Conservation (phyloP, 2,113 vertebrate genomes). For the Piprites chloris region DNA sequence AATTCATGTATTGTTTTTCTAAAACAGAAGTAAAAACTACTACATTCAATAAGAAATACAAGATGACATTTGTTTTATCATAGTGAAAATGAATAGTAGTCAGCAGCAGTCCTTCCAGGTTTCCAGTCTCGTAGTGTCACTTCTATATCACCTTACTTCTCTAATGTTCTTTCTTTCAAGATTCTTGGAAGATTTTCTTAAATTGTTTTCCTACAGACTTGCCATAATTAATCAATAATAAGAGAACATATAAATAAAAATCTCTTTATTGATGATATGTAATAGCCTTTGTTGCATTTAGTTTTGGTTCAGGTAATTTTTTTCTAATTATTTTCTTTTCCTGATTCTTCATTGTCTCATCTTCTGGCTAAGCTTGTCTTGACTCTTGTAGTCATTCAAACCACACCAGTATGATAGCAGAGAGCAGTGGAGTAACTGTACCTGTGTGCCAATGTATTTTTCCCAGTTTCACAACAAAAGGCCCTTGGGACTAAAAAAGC, state of each 20-base stretch:
- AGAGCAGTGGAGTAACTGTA: not conserved
- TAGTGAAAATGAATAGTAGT: not conserved
- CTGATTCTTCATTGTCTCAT: not conserved
- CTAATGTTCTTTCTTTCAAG: not conserved
- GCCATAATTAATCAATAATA: not conserved
- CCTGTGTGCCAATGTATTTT: not conserved
- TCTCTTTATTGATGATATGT: not conserved
- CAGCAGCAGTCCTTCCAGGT: not conserved
- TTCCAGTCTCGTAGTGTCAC: not conserved
- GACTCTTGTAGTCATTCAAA: not conserved
- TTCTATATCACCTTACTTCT: not conserved
- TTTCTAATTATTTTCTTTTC: not conserved
- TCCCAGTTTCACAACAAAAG: not conserved
- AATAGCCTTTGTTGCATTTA: not conserved
- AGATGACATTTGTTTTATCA: not conserved
- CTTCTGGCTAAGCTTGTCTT: not conserved
- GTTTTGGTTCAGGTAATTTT: not conserved
- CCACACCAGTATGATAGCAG: not conserved
- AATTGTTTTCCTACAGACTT: not conserved
- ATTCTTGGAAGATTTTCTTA: not conserved
- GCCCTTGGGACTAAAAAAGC: not conserved
- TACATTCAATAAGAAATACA: not conserved
- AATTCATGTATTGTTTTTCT: not conserved
- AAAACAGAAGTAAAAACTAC: not conserved
- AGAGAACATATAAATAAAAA: not conserved